Conservation (phyloP, 2,888 invertebrate species). For the Agrochola litura region DNA sequence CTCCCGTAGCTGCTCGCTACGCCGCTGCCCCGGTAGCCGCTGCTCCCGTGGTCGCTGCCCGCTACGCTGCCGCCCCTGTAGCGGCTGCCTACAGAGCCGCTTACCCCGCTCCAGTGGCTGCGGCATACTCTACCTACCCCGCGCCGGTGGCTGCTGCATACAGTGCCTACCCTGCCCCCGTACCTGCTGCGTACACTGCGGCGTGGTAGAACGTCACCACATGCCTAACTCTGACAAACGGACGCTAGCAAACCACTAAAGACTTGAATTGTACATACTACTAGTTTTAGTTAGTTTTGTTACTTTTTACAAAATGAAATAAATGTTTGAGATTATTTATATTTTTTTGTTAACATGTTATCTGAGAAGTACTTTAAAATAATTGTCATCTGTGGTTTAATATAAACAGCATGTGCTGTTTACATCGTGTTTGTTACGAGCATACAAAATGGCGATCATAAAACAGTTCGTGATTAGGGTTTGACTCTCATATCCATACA, state of each 20-base stretch:
- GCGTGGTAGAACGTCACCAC: conserved; percentile 44
- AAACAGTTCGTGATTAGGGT: not conserved
- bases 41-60: conserved; percentile 61
- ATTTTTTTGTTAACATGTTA: not conserved
- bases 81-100: conserved; percentile 59
- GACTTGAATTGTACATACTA: conserved; percentile 84
- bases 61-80: conserved; percentile 56
- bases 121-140: conserved; percentile 52
- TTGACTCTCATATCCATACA: not conserved
- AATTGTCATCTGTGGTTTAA: not conserved
- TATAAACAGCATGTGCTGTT: not conserved
- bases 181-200: conserved; percentile 62
- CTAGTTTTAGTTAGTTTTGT: conserved; percentile 72
- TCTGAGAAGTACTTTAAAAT: not conserved
- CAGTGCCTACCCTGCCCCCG: conserved; percentile 64
- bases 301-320: conserved; percentile 72
- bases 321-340: conserved; percentile 57
- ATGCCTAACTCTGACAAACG: conserved; percentile 17
- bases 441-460: not conserved
- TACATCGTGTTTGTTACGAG: not conserved
- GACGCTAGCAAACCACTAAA: conserved; percentile 85
- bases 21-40: conserved; percentile 74
- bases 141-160: conserved; percentile 65
- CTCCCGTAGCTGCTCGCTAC: conserved; percentile 56
- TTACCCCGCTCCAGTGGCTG: conserved; percentile 62